Base-by-base conservation (phyloP, 53 echinoderm and acorn worm species). In the Astropecten irregularis region DNA sequence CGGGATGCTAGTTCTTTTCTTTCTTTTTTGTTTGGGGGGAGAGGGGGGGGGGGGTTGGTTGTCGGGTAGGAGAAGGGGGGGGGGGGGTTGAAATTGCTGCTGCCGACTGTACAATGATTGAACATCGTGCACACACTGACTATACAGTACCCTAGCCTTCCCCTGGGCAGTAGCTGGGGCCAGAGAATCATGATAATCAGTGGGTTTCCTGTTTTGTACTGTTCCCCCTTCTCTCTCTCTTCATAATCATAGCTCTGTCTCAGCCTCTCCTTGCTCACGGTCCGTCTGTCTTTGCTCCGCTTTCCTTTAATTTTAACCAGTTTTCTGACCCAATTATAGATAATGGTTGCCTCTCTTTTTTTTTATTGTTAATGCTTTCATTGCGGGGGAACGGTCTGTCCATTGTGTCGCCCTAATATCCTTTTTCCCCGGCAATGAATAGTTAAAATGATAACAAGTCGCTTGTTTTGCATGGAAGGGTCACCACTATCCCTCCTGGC, bases 101-200 rank as follows among this genome's bases (percentile, higher is more conserved):
- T 27, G 10, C 77, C 28, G 46, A 60, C 74, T 56, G 46, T 79
- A 61, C 42, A 79, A 79, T 79, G 62, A 79, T 79, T 79, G 79
- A 79, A 79, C 32, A 56, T 60, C 20, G 21, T 62, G 61, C 79
- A 62, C 62, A 48, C 79, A 61, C 38, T 20, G 37, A 60, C 60
- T 19, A 59, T 26, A n/a, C n/a, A n/a, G n/a, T n/a, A n/a, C 62
- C 57, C 79, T 40, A 30, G 16, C 18, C 72, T 32, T 35, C 72
- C 69, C 61, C 48, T 35, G 61, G 79, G 79, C 61, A 44, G 32
- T 54, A 20, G 30, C 46, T 26, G 60, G 47, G 62, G n/a, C 79
- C 79, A 47, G 56, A 58, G 61, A 79, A 62, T 62, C 79, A 79
- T 79, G 39, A 79, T 79, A 79, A 79, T 62, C 79, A 62, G 33